Percentiles rank a stretch among this genome's conserved stretches.
phyloP scores from a whole-genome alignment of 2,113 vertebrate genomes.

The Mesoclemmys tuberculata region DNA sequence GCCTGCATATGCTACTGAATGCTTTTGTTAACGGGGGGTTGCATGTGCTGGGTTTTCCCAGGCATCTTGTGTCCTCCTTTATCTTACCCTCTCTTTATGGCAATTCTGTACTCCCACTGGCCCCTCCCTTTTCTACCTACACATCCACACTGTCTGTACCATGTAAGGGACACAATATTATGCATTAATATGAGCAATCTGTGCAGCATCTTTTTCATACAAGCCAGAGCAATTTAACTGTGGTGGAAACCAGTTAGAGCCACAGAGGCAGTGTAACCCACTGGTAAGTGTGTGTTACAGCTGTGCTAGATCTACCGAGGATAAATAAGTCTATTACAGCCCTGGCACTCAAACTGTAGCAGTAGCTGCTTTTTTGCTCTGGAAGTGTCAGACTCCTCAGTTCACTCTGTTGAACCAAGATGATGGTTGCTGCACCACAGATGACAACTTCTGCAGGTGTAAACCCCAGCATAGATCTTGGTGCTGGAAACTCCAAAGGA shows the following conservation, averaged over 20 bases:
- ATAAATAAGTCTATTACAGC: background rate
- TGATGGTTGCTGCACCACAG: background rate
- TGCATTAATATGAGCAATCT: background rate
- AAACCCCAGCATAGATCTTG: background rate
- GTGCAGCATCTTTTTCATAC: background rate
- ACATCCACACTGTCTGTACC: background rate
- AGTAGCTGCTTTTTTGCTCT: background rate
- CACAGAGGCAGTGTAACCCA: background rate
- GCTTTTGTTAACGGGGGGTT: slow-evolving; percentile 14
- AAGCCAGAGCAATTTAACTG: background rate
- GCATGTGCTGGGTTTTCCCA: background rate
- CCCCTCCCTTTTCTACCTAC: background rate
- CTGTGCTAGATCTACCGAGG: background rate
- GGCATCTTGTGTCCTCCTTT: background rate
- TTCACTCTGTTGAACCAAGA: background rate
- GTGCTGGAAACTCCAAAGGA: background rate
- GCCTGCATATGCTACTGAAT: background rate
- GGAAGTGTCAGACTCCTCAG: background rate
- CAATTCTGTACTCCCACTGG: background rate
- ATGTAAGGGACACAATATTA: background rate
- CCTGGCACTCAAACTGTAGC: background rate
- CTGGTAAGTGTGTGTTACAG: background rate
- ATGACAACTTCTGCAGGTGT: background rate
- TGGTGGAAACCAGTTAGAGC: background rate
- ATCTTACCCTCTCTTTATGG: background rate